Conservation (phyloP, 2,888 invertebrate species). For the Dasypogon diadema region DNA sequence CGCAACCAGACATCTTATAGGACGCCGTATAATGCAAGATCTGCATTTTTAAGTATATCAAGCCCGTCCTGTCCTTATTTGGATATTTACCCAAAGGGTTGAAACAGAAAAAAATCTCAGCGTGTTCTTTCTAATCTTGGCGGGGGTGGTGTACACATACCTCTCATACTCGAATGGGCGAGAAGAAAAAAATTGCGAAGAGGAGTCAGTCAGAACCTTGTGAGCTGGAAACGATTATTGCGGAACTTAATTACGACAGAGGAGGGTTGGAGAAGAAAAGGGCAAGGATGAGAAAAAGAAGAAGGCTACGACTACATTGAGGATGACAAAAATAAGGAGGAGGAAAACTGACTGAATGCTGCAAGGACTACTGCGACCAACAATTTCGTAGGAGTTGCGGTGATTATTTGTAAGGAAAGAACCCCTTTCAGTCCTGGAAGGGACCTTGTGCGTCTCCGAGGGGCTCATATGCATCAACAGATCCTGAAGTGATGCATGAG, state of each 20-base stretch:
- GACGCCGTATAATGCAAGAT: constrained; percentile 54
- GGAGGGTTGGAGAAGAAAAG: constrained; percentile 49
- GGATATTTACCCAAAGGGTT: constrained; percentile 57
- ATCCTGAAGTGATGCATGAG: constrained; percentile 52
- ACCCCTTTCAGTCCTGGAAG: constrained; percentile 37
- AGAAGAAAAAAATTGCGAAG: constrained; percentile 30
- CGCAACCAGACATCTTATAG: constrained; percentile 55
- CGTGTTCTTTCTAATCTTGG: constrained; percentile 45
- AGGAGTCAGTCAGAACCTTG: constrained; percentile 51
- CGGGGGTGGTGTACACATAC: constrained; percentile 27
- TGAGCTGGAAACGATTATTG: constrained; percentile 56
- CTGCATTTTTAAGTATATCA: constrained; percentile 55
- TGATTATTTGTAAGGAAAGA: constrained; percentile 32
- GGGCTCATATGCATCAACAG: constrained; percentile 52
- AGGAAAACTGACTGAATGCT: constrained; percentile 25
- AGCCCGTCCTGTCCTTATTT: constrained; percentile 55
- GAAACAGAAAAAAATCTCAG: constrained; percentile 50
- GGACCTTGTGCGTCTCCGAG: constrained; percentile 45
- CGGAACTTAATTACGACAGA: constrained; percentile 55
- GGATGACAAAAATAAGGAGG: constrained; percentile 36
- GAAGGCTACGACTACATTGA: neutral
- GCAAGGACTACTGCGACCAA: constrained; percentile 46
- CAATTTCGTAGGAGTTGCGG: constrained; percentile 38
- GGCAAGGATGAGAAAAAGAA: constrained; percentile 45
- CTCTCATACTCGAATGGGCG: constrained; percentile 24